Conservation (phyloP, 2,113 vertebrate species). For the Xenus cinereus region DNA sequence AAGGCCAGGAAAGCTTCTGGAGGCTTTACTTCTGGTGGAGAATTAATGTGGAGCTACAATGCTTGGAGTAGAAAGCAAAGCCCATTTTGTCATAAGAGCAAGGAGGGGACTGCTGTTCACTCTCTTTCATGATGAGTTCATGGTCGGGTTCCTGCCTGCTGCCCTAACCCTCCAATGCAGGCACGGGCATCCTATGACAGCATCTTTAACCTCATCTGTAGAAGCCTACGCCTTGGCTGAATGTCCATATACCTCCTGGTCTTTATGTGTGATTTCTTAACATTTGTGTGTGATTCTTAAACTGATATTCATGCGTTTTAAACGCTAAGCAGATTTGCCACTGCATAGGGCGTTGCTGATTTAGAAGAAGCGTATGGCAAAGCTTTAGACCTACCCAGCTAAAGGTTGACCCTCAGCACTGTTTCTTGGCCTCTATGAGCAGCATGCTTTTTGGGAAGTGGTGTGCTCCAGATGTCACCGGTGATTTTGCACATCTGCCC, state of each 20-base stretch:
- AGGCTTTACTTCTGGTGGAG: background rate
- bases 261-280: background rate
- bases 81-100: background rate
- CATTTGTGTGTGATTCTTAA: background rate
- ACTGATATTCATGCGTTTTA: background rate
- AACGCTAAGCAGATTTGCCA: background rate
- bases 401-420: background rate
- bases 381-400: background rate
- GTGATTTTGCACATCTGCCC: background rate
- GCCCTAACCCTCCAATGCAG: fast-evolving
- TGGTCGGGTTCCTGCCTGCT: background rate
- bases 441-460: background rate
- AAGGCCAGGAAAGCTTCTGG: background rate
- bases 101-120: background rate
- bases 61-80: background rate
- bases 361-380: background rate
- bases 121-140: background rate
- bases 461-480: fast-evolving
- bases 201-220: background rate
- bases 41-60: background rate
- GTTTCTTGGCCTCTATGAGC: background rate
- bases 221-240: background rate
- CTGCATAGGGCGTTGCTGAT: background rate
- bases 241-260: background rate
- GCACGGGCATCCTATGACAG: too few species aligned